phyloP scores from a whole-genome alignment of 1,140 invertebrate species.

The Bombus pyrosoma region DNA sequence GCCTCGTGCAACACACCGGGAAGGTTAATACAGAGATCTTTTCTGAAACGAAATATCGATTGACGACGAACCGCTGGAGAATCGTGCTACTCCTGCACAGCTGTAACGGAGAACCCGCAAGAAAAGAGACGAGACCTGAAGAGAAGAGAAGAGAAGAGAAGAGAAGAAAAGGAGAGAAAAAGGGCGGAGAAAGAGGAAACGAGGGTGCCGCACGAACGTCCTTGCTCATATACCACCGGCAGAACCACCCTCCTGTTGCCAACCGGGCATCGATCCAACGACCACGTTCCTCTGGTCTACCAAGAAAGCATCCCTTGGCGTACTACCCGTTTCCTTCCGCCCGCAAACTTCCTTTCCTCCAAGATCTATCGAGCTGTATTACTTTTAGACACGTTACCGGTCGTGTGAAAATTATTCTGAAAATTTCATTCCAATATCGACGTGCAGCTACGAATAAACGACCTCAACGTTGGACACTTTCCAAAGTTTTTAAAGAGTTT shows the following conservation, averaged over 20 bases:
- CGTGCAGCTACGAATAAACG: background rate
- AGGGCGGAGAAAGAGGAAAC: slow-evolving; percentile 27
- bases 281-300: slow-evolving; percentile 58
- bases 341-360: slow-evolving; percentile 16
- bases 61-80: slow-evolving; percentile 16
- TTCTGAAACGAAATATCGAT: slow-evolving; percentile 44
- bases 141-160: background rate
- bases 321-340: slow-evolving; percentile 41
- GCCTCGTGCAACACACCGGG: slow-evolving; percentile 4
- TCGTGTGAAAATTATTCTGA: background rate
- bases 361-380: background rate
- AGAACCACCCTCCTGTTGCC: slow-evolving; percentile 72
- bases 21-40: slow-evolving; percentile 52
- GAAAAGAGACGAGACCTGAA: background rate
- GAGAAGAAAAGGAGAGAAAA: background rate
- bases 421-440: background rate
- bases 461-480: background rate
- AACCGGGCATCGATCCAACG: slow-evolving; percentile 76
- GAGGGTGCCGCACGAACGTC: slow-evolving; percentile 22
- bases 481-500: background rate
- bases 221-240: slow-evolving; percentile 36
- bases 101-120: slow-evolving; percentile 21
- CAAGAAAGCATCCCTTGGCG: slow-evolving; percentile 50
- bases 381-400: background rate
- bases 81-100: slow-evolving; percentile 30